A percentile compares a stretch with the other conserved stretches of the same genome.
phyloP scores from a whole-genome alignment of 1,140 invertebrate species.

The Drosophila sulfurigaster region DNA sequence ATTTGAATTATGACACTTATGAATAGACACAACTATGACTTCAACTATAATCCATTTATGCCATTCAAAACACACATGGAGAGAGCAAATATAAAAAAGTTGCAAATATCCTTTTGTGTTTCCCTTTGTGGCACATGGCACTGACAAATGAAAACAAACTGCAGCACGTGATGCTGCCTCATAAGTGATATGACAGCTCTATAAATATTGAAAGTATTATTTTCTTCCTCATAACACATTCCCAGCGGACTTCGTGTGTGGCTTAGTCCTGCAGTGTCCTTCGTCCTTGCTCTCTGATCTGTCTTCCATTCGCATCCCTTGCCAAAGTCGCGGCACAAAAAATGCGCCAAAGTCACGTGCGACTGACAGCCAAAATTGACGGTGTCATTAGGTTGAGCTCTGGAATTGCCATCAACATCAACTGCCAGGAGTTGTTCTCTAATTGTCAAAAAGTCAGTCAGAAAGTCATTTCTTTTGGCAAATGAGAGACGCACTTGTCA shows the following conservation, averaged over 20 bases:
- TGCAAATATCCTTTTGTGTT: slow-evolving; percentile 41
- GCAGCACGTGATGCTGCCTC: slow-evolving; percentile 69
- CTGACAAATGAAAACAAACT: slow-evolving; percentile 66
- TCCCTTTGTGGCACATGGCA: slow-evolving; percentile 34
- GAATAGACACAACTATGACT: slow-evolving; percentile 26
- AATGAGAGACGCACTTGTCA: slow-evolving; percentile 67
- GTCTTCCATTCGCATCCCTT: not conserved
- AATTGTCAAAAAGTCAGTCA: slow-evolving; percentile 44
- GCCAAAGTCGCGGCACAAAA: not conserved
- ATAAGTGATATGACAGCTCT: slow-evolving; percentile 63
- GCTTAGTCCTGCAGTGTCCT: not conserved
- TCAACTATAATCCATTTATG: slow-evolving; percentile 57
- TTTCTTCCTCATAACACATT: not conserved
- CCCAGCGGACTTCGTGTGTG: slow-evolving; percentile 29
- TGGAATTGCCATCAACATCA: slow-evolving; percentile 29
- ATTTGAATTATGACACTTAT: slow-evolving; percentile 75
- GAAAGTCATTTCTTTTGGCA: slow-evolving; percentile 66
- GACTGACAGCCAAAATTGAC: slow-evolving; percentile 67
- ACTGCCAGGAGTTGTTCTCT: slow-evolving; percentile 58
- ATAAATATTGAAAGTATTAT: slow-evolving; percentile 51
- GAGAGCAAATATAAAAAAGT: slow-evolving; percentile 35
- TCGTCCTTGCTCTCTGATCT: not conserved
- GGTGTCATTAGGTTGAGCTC: slow-evolving; percentile 35
- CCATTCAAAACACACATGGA: slow-evolving; percentile 45
- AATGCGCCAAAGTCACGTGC: slow-evolving; percentile 71